Conservation (phyloP, 2,797 vertebrate genomes). For the Hyperoplus lanceolatus region DNA sequence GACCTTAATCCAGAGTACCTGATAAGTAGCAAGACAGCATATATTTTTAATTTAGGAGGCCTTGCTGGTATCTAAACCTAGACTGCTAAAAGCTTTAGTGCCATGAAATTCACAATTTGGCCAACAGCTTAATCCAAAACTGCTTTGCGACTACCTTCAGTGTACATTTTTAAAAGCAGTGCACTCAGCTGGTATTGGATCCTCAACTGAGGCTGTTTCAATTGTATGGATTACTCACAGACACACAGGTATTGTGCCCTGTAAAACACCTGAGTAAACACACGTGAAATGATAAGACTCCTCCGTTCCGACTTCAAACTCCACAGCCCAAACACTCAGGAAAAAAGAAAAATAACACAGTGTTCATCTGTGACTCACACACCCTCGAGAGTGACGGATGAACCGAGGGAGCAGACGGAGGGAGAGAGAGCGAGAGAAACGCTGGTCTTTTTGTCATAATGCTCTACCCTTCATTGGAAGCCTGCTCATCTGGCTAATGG, state of each 20-base stretch:
- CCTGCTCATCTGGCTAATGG: slow-evolving; percentile 83
- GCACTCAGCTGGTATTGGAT: slow-evolving; percentile 31
- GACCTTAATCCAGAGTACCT: slow-evolving; percentile 17
- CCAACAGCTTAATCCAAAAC: slow-evolving; percentile 43
- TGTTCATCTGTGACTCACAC: not conserved
- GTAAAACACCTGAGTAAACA: slow-evolving; percentile 31
- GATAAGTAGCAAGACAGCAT: slow-evolving; percentile 15
- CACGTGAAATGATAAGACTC: slow-evolving; percentile 3
- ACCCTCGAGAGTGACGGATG: slow-evolving; percentile 47
- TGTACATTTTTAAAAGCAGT: slow-evolving; percentile 31
- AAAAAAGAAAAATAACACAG: slow-evolving; percentile 21
- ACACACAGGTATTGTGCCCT: not conserved
- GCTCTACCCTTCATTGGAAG: slow-evolving; percentile 80
- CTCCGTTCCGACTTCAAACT: slow-evolving; percentile 8
- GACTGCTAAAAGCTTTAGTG: slow-evolving; percentile 35
- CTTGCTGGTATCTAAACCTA: slow-evolving; percentile 50
- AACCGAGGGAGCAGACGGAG: slow-evolving; percentile 51
- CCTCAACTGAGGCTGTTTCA: slow-evolving; percentile 22
- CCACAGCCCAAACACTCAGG: slow-evolving; percentile 20
- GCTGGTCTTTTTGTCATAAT: slow-evolving; percentile 73
- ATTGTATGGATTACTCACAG: slow-evolving; percentile 16
- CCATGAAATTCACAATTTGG: slow-evolving; percentile 56
- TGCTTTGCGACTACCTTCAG: slow-evolving; percentile 19
- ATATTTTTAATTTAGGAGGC: slow-evolving; percentile 25
- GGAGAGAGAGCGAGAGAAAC: slow-evolving; percentile 40